Base-by-base conservation (phyloP, 1,140 invertebrate genomes). In the Proctacanthus coquilletti region DNA sequence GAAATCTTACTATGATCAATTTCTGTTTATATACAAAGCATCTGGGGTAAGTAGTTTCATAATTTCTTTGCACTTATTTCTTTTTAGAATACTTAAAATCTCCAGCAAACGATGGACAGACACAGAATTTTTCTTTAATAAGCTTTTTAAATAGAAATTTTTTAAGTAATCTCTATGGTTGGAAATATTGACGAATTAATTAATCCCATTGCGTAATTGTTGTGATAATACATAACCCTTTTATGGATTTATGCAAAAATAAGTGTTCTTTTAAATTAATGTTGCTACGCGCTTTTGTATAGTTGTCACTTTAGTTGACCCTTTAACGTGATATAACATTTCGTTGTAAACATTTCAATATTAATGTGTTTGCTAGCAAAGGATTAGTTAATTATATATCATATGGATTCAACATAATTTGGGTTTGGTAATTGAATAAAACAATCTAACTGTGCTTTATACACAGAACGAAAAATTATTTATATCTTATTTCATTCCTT, bases 1-100 rank as follows among this genome's bases (percentile, higher is more conserved):
- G 3, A 36, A 56, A 20, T 53, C 52, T 10, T 50, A 60, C 15
- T 61, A 61, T 31, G 57, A 61, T 45, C 53, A 45, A 29, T 60
- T 60, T 44, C 21, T 60, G 15, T 49, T 61, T 18, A 48, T 59
- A 1, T 61, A 60, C 33, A 56, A 48, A 40, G 47, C 53, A 21
- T 49, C 53, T 29, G 44, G 41, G 44, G 55, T 58, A 15, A 47
- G 54, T 32, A 13, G 39, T 19, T 9, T 39, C 20, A 13, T 5
- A 32, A 13, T 13, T 32, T 32, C 8, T 8, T 32, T 10, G 10
- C 15, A 5, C 8, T 10, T 32, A 32, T 8, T 13, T 6, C 5
- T 6, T 32, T 32, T 32, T 32, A 32, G 6, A 13, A 32, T 6
- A 13, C 15, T 32, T 13, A 27, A 27, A 27, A 27, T n/a, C n/a